Base-by-base conservation (phyloP, 2,888 invertebrate genomes). In the Melieria omissa region DNA sequence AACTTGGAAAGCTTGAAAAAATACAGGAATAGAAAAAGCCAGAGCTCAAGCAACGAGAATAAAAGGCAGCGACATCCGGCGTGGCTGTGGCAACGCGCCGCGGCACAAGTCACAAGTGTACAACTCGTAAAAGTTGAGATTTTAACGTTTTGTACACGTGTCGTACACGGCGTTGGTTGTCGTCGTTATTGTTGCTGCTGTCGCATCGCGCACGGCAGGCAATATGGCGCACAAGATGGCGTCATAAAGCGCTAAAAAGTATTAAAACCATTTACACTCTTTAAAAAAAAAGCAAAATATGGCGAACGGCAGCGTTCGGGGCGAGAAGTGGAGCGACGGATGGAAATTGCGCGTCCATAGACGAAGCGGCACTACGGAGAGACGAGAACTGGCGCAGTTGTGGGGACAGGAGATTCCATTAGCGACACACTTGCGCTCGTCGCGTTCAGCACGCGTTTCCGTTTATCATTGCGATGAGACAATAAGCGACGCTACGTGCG, bases 201-300 rank as follows among this genome's bases (percentile, higher is more conserved):
- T 49, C 6, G 9, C 47, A 65, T 44, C 45, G 65, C 65, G n/a
- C 14, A 44, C 44, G 49, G 42, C 49, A 61, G 55, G 54, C 79
- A 83, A 82, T 79, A 81, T 80, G 76, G 77, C 78, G 81, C 77
- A 71, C 80, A 82, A 74, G 72, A 75, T 76, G 77, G 70, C 74
- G 76, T 64, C 72, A 73, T 74, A 63, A 73, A 75, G 62, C 54
- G 71, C 52, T 72, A 79, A 81, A 80, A 80, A 80, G 80, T 81
- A 84, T 80, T 83, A 82, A 84, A 86, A 84, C 83, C 83, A 84
- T 86, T 85, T 83, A 82, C 85, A 85, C 85, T 83, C 80, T 81
- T 83, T 80, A 78, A 80, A 80, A 75, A 80, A 75, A 65, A 29
- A 29, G 29, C 29, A 29, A 29, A 29, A 29, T 29, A 29, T 29